Conservation (phyloP, 2,888 invertebrate genomes). For the Polydrusus tereticollis region DNA sequence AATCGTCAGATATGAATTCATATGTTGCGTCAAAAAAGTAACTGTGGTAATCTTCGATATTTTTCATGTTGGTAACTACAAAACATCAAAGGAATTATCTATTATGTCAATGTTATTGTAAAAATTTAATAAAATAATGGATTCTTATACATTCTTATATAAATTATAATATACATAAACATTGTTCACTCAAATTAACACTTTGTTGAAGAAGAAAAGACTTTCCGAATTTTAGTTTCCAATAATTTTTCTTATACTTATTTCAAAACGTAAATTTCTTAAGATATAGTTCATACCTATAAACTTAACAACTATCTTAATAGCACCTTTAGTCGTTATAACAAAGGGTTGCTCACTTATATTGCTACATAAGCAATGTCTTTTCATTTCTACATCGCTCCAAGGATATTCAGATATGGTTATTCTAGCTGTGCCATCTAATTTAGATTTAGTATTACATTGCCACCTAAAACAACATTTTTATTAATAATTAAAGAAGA, state of each 20-base stretch:
- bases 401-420: slow-evolving; percentile 78
- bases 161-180: too few species aligned
- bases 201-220: too few species aligned
- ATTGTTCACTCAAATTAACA: too few species aligned
- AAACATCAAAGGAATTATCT: too few species aligned
- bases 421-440: slow-evolving; percentile 60
- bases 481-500: too few species aligned
- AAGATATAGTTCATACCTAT: slow-evolving; percentile 21
- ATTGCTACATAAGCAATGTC: slow-evolving; percentile 82
- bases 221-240: too few species aligned
- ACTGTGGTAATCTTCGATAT: slow-evolving; percentile 83
- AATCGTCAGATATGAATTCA: slow-evolving; percentile 74
- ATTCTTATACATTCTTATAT: too few species aligned
- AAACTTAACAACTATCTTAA: slow-evolving; percentile 80
- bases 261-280: neutral
- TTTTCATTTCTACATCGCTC: slow-evolving; percentile 74
- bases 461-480: slow-evolving; percentile 68
- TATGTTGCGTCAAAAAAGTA: slow-evolving; percentile 84
- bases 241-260: too few species aligned
- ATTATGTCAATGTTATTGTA: too few species aligned
- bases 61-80: slow-evolving; percentile 81
- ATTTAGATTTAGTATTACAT: slow-evolving; percentile 70
- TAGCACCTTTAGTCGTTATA: slow-evolving; percentile 77
- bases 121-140: too few species aligned
- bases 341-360: slow-evolving; percentile 74